These are phyloP conservation scores for Bujurquina vittata DNA, from an alignment of 2,113 vertebrate genomes.

Conservation along the genomic window DNA sequence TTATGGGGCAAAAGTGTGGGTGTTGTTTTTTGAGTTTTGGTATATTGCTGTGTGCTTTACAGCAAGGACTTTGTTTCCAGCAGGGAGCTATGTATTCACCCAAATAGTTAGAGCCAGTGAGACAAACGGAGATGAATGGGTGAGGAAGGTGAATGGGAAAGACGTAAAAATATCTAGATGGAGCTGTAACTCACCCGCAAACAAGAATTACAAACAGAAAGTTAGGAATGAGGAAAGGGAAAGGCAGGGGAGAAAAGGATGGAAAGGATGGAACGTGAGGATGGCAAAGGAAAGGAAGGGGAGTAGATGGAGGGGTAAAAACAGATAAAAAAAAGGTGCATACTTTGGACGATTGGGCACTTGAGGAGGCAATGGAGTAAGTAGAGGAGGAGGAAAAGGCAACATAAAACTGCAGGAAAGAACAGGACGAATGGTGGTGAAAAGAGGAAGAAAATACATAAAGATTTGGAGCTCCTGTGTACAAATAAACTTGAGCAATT, in stretches of 20 bases:
- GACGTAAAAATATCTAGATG: not conserved
- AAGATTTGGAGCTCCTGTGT: not conserved
- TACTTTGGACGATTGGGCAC: not conserved
- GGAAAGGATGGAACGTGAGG: not conserved
- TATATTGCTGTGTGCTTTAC: not conserved
- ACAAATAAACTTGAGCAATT: not conserved
- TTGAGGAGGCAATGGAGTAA: not conserved
- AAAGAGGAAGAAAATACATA: not conserved
- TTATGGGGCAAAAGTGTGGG: not conserved
- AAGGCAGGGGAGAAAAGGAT: not conserved
- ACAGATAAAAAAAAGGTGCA: not conserved
- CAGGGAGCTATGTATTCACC: not conserved
- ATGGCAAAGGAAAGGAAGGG: not conserved
- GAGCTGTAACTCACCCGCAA: conserved; percentile 17
- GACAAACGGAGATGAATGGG: not conserved
- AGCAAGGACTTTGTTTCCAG: not conserved
- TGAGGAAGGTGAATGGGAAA: not conserved
- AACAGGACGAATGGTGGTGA: not conserved
- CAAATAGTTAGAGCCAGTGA: not conserved
- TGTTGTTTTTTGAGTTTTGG: not conserved
- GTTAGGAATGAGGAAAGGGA: not conserved
- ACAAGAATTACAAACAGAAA: not conserved
- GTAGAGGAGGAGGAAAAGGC: not conserved
- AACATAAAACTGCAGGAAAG: not conserved
- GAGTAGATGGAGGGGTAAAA: conserved; percentile 8